Evolutionary conservation across 2,797 vertebrate genomes (phyloP), one percentile per base, ranked within the genome.

Genomic region (Clamator glandarius): DNA sequence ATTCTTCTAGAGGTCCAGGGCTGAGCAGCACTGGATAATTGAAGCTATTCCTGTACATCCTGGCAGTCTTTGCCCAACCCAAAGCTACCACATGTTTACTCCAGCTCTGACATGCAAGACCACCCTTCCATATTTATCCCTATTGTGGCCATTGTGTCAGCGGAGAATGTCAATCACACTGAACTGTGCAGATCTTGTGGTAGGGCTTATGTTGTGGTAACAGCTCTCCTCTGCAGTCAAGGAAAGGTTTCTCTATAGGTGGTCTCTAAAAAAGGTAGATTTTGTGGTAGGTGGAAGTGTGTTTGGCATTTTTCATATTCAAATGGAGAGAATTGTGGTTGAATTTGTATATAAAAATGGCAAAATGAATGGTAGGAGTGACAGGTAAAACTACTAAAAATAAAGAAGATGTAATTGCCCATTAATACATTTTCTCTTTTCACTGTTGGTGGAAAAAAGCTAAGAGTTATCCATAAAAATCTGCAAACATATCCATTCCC

Each of bases 31-130:
- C 36, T 29, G 29, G 28, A 74, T 74, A 84, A 91, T 44, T 68
- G 15, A 90, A 86, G n/a, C 58, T 93, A 54, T 79, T 96, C 29
- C 63, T 90, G 76, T 67, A 41, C 3, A 4, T 19, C 51, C 62
- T 35, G 33, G 42, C 36, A 62, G 62, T 39, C 31, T 57, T 64
- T 0, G 2, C 31, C 73, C 57, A 69, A 18, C 35, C 25, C 44
- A 84, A 6, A 0, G 2, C 36, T 74, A 54, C 85, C 41, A 77
- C 24, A 18, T n/a, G 41, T 93, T 91, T 91, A 84, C 42, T 87
- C 82, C 93, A 91, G 77, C 67, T 90, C 36, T 77, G 83, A 93
- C 55, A 19, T 11, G 24, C 57, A 82, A 82, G 85, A 64, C 55
- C 79, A 74, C 70, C 83, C 52, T 94, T 48, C 77, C 67, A 7